Evolutionary conservation across 2,888 invertebrate species (phyloP).

Genomic region (Nomada ferruginata): DNA sequence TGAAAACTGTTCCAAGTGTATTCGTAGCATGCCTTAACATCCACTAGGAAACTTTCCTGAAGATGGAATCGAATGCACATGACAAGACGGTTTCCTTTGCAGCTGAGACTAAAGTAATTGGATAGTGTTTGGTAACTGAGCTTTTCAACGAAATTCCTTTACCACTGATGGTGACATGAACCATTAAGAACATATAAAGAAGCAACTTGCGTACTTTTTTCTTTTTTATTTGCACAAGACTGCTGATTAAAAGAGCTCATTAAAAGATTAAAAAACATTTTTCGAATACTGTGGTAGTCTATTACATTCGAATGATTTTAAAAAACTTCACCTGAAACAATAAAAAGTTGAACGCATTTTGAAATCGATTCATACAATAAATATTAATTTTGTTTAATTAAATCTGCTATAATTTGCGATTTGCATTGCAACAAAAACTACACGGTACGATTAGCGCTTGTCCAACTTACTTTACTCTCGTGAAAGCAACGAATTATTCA

Average conservation of each 20-base stretch:
- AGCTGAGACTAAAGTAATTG: conserved; percentile 12
- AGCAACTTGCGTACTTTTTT: background rate
- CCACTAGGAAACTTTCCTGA: background rate
- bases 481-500: no score
- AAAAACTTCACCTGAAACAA: no score
- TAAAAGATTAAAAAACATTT: no score
- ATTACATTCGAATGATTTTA: no score
- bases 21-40: background rate
- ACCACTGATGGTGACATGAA: background rate
- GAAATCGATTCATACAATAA: no score
- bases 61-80: background rate
- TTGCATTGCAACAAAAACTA: no score
- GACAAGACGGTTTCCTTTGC: background rate
- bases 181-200: conserved; percentile 13
- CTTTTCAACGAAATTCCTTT: conserved; percentile 9
- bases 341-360: no score
- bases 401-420: no score
- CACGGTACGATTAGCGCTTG: no score
- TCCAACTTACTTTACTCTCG: no score
- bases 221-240: background rate
- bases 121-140: conserved; percentile 1
- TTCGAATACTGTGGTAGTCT: no score
- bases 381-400: no score
- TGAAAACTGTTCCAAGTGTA: background rate
- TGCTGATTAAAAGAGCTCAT: background rate